phyloP scores from a whole-genome alignment of 2,797 vertebrate species.

The Malurus leucopterus region DNA sequence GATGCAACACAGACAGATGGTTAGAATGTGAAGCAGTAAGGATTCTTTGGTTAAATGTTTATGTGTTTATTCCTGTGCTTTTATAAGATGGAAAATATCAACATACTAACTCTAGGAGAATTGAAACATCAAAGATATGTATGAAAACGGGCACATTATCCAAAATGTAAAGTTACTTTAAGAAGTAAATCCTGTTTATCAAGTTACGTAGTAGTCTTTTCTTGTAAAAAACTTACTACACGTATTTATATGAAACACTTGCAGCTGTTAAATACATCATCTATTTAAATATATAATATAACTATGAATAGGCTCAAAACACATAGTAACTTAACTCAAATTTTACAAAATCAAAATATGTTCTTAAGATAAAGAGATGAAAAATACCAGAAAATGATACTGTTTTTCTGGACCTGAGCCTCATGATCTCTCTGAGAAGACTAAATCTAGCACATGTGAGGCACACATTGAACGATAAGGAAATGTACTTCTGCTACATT shows the following conservation, averaged over 20 bases:
- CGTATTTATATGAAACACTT: neutral
- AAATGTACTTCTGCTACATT: neutral
- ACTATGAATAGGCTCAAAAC: neutral
- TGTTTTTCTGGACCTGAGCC: neutral
- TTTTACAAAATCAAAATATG: neutral
- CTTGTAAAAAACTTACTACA: neutral
- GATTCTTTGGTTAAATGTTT: neutral
- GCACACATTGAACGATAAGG: neutral
- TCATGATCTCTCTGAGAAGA: neutral
- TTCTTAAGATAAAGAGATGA: neutral
- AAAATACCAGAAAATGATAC: neutral
- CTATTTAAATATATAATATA: neutral
- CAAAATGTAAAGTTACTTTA: neutral
- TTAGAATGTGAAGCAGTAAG: neutral
- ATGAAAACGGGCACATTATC: neutral
- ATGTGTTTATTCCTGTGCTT: neutral
- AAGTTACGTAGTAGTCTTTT: neutral
- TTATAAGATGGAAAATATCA: neutral
- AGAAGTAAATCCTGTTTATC: accelerated
- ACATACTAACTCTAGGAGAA: neutral
- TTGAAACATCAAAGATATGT: neutral
- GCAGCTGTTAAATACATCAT: neutral
- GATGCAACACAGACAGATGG: neutral
- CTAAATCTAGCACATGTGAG: neutral
- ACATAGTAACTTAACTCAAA: neutral